phyloP scores from a whole-genome alignment of 2,888 invertebrate species.

The Acleris cristana region DNA sequence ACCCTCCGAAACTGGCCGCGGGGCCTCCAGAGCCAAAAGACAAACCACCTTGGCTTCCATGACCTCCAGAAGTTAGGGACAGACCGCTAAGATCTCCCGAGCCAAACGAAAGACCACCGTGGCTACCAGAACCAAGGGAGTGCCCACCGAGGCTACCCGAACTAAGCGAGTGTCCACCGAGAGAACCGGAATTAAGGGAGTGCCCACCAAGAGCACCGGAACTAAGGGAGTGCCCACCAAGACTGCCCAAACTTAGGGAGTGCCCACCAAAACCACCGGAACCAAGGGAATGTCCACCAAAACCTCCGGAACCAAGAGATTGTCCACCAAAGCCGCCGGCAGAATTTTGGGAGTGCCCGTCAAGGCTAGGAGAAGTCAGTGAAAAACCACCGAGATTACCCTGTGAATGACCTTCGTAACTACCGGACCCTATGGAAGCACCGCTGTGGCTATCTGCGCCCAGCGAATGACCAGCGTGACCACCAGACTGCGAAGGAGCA shows the following conservation, averaged over 20 bases:
- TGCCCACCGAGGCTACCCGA: conserved; percentile 21
- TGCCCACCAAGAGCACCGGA: conserved; percentile 15
- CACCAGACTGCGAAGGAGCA: conserved; percentile 47
- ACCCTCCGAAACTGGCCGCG: conserved; percentile 58
- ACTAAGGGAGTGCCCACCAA: conserved; percentile 37
- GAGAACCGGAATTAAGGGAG: conserved; percentile 43
- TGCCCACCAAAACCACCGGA: conserved; percentile 24
- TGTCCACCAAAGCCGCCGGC: conserved; percentile 45
- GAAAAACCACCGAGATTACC: conserved; percentile 46
- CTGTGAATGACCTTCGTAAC: conserved; percentile 22
- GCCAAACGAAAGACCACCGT: conserved; percentile 42
- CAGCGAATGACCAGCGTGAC: conserved; percentile 43
- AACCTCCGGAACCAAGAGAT: conserved; percentile 1
- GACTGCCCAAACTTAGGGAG: conserved; percentile 44
- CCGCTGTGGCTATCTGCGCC: conserved; percentile 41
- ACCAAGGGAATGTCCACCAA: conserved; percentile 40
- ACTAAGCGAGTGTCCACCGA: conserved; percentile 36
- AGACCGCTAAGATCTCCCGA: conserved; percentile 39
- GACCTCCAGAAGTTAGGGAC: conserved; percentile 38
- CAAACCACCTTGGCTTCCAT: conserved; percentile 43
- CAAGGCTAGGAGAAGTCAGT: conserved; percentile 16
- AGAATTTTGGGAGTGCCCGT: conserved; percentile 25
- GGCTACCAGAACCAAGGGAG: conserved; percentile 43
- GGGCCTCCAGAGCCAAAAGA: conserved; percentile 57
- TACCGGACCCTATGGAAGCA: conserved; percentile 20